Evolutionary conservation across 2,888 invertebrate species (phyloP), one percentile per base, ranked within the genome.

Genomic region (Phrixothrix hirtus): DNA sequence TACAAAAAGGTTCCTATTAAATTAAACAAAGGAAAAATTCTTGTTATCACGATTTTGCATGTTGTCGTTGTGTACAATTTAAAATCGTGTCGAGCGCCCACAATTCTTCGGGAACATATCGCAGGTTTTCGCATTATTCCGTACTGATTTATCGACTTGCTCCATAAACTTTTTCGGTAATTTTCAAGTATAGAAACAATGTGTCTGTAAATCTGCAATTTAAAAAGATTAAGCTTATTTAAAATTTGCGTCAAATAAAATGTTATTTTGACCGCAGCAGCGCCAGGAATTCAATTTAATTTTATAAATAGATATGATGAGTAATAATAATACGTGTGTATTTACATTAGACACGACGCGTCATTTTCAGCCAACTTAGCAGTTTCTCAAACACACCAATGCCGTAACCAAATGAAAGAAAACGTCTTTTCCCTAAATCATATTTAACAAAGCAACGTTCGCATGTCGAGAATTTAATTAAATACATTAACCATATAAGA

Each of bases 251-350:
- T 38, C 32, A 37, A 30, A 35, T 41, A 41, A 39, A 45, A 46
- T 41, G 30, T 29, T 39, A 41, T 42, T 53, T 47, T 30, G 17
- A 39, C 30, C 35, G 34, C 41, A 21, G 34, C 44, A 35, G 21
- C 39, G 43, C 44, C 10, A 27, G 47, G 56, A 53, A 47, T 50
- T 36, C 54, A 27, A 55, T 55, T 50, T 36, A 34, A 36, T 31
- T n/a, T 37, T 59, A 55, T 58, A 60, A 60, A 60, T 58, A 56
- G 50, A 45, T n/a, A n/a, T n/a, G n/a, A n/a, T 57, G 57, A 59
- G 44, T 55, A 59, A 57, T 49, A 41, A 49, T 37, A 10, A 11
- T 10, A 37, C 14, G 14, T 34, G 15, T 34, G 30, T 41, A 10
- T 14, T 25, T n/a, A n/a, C n/a, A n/a, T n/a, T n/a, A n/a, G n/a